phyloP scores from a whole-genome alignment of 2,888 invertebrate species.

The Cordylochernes scorpioides region DNA sequence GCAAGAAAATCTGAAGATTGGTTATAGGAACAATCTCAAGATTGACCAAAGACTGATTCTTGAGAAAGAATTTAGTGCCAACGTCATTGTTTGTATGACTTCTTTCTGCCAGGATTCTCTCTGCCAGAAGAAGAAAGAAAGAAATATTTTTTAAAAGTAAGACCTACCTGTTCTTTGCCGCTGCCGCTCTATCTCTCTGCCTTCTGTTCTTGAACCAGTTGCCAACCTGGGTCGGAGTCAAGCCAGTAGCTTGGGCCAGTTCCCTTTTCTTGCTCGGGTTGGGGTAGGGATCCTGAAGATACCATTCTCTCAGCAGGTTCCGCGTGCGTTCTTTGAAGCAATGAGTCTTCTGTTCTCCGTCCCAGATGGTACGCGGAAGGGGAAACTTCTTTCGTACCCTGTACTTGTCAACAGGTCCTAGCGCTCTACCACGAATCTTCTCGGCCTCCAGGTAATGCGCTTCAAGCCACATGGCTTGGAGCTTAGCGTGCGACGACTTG shows the following conservation, averaged over 20 bases:
- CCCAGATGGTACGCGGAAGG: constrained; percentile 71
- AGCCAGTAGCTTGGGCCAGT: constrained; percentile 61
- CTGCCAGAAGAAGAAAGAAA: too few species aligned
- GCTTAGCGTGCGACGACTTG: constrained; percentile 59
- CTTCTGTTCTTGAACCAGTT: constrained; percentile 79
- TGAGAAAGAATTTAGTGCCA: too few species aligned
- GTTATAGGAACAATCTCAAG: too few species aligned
- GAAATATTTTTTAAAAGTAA: too few species aligned
- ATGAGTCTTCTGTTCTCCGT: constrained; percentile 83
- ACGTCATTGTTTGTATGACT: too few species aligned
- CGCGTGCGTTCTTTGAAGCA: constrained; percentile 84
- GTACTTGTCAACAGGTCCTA: constrained; percentile 80
- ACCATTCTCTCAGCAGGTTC: constrained; percentile 84
- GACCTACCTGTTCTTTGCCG: constrained; percentile 87
- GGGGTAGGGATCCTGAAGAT: constrained; percentile 81
- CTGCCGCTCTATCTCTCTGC: constrained; percentile 62
- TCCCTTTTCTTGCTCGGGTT: constrained; percentile 79
- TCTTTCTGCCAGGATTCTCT: too few species aligned
- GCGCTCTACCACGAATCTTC: constrained; percentile 56
- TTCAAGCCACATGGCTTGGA: constrained; percentile 73
- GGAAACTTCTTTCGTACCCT: constrained; percentile 78
- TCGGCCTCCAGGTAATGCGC: constrained; percentile 87
- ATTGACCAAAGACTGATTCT: too few species aligned
- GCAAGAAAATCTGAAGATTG: too few species aligned
- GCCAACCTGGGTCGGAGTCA: constrained; percentile 74